These are phyloP conservation scores for Aleiodes testaceus DNA, from an alignment of 2,888 invertebrate genomes.

Conservation along the genomic window DNA sequence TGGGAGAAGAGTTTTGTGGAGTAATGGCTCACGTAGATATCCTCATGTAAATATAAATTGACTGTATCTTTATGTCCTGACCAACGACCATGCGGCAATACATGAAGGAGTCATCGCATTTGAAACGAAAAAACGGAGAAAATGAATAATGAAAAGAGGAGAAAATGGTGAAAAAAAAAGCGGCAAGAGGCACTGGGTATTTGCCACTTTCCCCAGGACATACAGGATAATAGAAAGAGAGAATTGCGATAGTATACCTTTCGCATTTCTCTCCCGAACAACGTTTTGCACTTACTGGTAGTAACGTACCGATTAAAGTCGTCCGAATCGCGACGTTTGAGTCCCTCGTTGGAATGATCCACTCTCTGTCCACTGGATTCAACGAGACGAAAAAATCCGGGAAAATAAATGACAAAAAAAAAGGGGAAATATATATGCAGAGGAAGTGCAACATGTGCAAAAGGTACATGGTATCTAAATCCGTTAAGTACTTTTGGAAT, in stretches of 20 bases:
- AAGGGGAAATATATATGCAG: neutral
- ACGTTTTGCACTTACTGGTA: slow-evolving; percentile 65
- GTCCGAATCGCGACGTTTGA: slow-evolving; percentile 56
- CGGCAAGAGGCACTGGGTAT: slow-evolving; percentile 5
- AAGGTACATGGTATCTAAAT: slow-evolving; percentile 38
- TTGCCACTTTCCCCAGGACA: slow-evolving; percentile 52
- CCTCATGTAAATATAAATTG: slow-evolving; percentile 31
- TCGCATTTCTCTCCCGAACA: slow-evolving; percentile 63
- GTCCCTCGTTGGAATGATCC: slow-evolving; percentile 51
- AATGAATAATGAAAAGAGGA: slow-evolving; percentile 45
- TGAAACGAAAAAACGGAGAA: neutral
- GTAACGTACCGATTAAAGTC: slow-evolving; percentile 62
- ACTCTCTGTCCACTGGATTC: slow-evolving; percentile 29
- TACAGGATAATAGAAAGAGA: slow-evolving; percentile 38
- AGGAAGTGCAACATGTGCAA: slow-evolving; percentile 39
- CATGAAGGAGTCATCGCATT: slow-evolving; percentile 11
- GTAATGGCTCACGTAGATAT: slow-evolving; percentile 14
- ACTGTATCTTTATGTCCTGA: slow-evolving; percentile 3
- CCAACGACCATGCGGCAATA: neutral
- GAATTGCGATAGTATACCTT: slow-evolving; percentile 53
- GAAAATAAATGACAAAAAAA: slow-evolving; percentile 10
- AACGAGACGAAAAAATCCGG: slow-evolving; percentile 4
- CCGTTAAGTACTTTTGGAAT: slow-evolving; percentile 43
- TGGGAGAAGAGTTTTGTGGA: slow-evolving; percentile 27
- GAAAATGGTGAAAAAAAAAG: slow-evolving; percentile 40